Percentiles rank a stretch among this genome's conserved stretches.
phyloP scores from a whole-genome alignment of 2,888 invertebrate species.

The Apomyelois bistriatella region DNA sequence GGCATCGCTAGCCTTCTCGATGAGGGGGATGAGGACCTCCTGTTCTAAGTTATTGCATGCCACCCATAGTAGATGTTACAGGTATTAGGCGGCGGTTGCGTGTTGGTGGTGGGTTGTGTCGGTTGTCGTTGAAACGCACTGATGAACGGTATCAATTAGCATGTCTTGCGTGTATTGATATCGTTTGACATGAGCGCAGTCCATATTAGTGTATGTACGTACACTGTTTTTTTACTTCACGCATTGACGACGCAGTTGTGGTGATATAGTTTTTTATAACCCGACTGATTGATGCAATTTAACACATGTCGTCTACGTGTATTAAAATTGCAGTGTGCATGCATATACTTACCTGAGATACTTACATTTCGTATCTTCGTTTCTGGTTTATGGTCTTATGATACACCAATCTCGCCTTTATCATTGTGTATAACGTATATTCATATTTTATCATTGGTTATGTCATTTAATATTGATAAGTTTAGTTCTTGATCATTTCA shows the following conservation, averaged over 20 bases:
- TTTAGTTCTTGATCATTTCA: no score
- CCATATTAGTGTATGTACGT: no score
- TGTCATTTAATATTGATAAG: no score
- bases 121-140: background rate
- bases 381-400: background rate
- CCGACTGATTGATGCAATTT: no score
- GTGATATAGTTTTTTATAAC: no score
- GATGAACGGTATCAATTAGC: background rate
- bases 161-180: background rate
- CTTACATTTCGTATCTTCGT: background rate
- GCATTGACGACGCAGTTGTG: no score
- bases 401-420: background rate
- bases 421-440: background rate
- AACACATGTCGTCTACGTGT: no score
- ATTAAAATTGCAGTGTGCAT: background rate
- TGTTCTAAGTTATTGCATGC: conserved; percentile 21
- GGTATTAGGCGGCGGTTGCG: conserved; percentile 19
- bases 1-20: conserved; percentile 26
- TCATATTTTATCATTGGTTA: no score
- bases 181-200: background rate
- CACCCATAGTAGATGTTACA: conserved; percentile 16
- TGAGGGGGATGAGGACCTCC: conserved; percentile 28
- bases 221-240: background rate
- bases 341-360: no score
- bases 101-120: conserved; percentile 5